Evolutionary conservation across 2,888 invertebrate species (phyloP).

Genomic region (Dicyrtoma fusca): DNA sequence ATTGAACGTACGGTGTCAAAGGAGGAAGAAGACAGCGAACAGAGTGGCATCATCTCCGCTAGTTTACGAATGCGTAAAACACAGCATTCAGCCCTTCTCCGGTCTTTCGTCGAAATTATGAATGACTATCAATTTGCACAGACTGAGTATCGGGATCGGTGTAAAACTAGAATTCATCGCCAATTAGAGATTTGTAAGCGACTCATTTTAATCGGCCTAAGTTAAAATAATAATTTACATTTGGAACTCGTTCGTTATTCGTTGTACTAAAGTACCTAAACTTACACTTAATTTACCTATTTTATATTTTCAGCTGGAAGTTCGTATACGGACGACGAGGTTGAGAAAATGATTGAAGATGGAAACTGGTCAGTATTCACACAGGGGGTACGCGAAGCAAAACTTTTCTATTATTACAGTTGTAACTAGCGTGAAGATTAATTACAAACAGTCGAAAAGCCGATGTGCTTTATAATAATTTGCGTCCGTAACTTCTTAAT

Average conservation of each 20-base stretch:
- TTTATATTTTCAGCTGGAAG: conserved; percentile 33
- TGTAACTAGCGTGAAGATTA: too few species aligned
- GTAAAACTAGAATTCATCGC: conserved; percentile 65
- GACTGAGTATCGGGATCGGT: conserved; percentile 65
- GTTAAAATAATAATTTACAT: too few species aligned
- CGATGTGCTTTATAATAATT: not conserved
- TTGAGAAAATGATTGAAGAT: conserved; percentile 47
- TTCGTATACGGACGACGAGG: conserved; percentile 39
- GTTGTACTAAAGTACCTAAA: too few species aligned
- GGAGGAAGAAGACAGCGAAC: conserved; percentile 58
- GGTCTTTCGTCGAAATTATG: conserved; percentile 66
- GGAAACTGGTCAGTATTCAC: conserved; percentile 43
- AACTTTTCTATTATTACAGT: not conserved
- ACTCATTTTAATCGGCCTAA: too few species aligned
- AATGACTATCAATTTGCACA: conserved; percentile 66
- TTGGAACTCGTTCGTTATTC: too few species aligned
- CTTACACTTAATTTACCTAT: too few species aligned
- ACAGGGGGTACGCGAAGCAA: conserved; percentile 46
- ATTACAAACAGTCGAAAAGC: too few species aligned
- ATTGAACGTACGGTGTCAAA: conserved; percentile 60
- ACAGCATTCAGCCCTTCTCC: conserved; percentile 64
- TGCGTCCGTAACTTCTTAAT: too few species aligned
- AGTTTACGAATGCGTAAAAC: conserved; percentile 58
- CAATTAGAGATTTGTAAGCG: conserved; percentile 66
- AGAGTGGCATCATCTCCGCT: conserved; percentile 49